Base-by-base conservation (phyloP, 2,888 invertebrate genomes). In the Siphonodentalium dalli region DNA sequence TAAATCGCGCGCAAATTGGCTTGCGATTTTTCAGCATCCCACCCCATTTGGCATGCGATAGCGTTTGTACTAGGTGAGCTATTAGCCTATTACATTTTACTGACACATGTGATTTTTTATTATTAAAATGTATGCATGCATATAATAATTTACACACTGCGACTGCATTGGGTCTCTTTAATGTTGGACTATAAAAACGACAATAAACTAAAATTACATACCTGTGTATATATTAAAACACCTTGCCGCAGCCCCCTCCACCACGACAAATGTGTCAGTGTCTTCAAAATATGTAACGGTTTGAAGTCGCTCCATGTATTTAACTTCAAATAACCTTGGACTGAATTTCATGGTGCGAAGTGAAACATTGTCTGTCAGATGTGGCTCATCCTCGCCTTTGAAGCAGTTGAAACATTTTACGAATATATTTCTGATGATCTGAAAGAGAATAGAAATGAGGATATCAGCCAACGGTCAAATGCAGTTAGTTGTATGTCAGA, bases 401-500 rank as follows among this genome's bases (percentile, higher is more conserved):
- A 76, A 79, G 5, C 69, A 68, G 60, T 79, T 79, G 65, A 72
- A 78, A 55, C 79, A 79, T 52, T 72, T 74, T 28, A 72, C 59
- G 59, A 79, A 78, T 51, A 78, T 74, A 58, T 75, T 77, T 15
- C 78, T 57, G 78, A 79, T 79, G 70, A 79, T 71, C 79, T 79
- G 69, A 20, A 58, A 58, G n/a, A 15, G 41, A 39, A 31, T 33
- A 40, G 7, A 15, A n/a, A n/a, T n/a, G n/a, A n/a, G n/a, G n/a
- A n/a, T n/a, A n/a, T n/a, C n/a, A n/a, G n/a, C n/a, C n/a, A n/a
- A n/a, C n/a, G n/a, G n/a, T n/a, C n/a, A n/a, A n/a, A n/a, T n/a
- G n/a, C n/a, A n/a, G n/a, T n/a, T n/a, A n/a, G n/a, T n/a, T n/a
- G n/a, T n/a, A n/a, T n/a, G n/a, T n/a, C n/a, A n/a, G n/a, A n/a